phyloP scores from a whole-genome alignment of 2,113 vertebrate species.

The Uria aalge region DNA sequence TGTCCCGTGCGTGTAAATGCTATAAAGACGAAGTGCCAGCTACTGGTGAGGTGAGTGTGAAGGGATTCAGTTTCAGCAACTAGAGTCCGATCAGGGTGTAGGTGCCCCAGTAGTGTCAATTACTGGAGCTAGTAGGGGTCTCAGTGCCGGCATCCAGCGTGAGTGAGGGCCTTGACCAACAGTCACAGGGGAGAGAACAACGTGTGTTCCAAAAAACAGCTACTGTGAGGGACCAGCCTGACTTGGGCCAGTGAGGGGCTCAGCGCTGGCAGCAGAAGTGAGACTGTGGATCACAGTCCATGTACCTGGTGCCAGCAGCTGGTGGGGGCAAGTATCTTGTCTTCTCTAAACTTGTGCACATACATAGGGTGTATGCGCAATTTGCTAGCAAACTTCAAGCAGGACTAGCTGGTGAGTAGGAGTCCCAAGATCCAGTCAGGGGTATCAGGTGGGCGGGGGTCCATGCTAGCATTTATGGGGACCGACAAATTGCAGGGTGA shows the following conservation, averaged over 20 bases:
- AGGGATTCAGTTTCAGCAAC: not conserved
- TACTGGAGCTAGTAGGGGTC: too few species aligned
- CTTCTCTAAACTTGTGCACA: not conserved
- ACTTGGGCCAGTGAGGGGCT: not conserved
- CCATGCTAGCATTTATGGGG: not conserved
- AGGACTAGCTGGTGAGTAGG: not conserved
- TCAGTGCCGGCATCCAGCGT: not conserved
- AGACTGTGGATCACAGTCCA: not conserved
- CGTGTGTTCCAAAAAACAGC: not conserved
- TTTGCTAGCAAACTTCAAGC: not conserved
- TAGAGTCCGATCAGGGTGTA: not conserved
- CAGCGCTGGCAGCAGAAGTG: rapidly evolving
- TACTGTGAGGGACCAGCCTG: rapidly evolving
- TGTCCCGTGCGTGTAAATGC: not conserved
- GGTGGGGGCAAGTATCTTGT: not conserved
- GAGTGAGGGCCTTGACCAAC: not conserved
- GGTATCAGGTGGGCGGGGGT: too few species aligned
- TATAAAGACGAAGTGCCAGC: not conserved
- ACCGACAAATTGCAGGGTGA: not conserved
- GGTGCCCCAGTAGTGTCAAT: rapidly evolving
- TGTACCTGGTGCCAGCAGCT: not conserved
- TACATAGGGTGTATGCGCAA: not conserved
- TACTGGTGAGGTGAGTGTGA: not conserved
- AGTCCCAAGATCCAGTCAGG: not conserved
- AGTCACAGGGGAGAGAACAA: not conserved